Evolutionary conservation across 2,797 vertebrate genomes (phyloP), one percentile per base, ranked within the genome.

Genomic region (Psittacula echo): DNA sequence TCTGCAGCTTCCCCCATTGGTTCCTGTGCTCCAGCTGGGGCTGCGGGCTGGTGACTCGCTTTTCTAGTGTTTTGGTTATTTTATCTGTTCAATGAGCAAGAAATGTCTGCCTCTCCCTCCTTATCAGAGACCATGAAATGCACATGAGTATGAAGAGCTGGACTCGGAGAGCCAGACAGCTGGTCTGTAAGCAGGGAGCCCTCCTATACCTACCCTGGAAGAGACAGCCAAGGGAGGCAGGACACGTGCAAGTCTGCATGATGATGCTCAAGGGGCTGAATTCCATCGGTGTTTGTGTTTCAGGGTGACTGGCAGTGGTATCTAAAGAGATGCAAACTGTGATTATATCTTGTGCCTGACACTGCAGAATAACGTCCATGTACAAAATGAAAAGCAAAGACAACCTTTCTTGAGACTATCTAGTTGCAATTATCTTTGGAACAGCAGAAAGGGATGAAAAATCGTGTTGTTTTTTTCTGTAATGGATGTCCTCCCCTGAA

Each of bases 201-300:
- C 39, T 73, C 67, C n/a, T 7, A 11, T 17, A 44, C 15, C 47
- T 8, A 1, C 37, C 39, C 73, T 1, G 5, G 39, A n/a, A 84
- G 76, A 47, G 68, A 34, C 0, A 3, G 45, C 39, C 1, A 3
- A 64, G 39, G 50, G 41, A 80, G 58, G 50, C 44, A 77, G 51
- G 42, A 30, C 48, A 67, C 0, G 0, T 32, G 41, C 0, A 2
- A 34, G 17, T n/a, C 84, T 64, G 34, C 34, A 29, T 4, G 3
- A 41, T 3, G 34, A 42, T 66, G 74, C 85, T 82, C 74, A 68
- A 37, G 64, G 58, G n/a, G 26, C 67, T 87, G 37, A 54, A 61
- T 75, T 89, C 41, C 51, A 16, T 64, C 3, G 0, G 9, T 4
- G 13, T 45, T 67, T 51, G 30, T 50, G 32, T 68, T 89, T 48